Evolutionary conservation across 2,888 invertebrate genomes (phyloP).

Genomic region (Volucella inanis): DNA sequence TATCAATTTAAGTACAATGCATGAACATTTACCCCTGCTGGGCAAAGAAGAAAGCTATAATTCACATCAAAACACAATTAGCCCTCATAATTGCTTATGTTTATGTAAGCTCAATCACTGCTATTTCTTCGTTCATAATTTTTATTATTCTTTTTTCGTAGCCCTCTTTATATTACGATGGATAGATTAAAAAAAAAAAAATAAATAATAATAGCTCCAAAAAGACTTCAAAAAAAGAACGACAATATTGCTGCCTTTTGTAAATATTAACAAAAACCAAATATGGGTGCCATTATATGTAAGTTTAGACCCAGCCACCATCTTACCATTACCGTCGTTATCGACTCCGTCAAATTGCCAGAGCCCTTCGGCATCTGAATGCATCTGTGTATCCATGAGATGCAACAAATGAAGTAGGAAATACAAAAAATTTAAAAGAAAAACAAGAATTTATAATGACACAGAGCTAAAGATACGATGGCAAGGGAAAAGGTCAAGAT

Average conservation of each 20-base stretch:
- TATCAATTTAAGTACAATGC: too few species aligned
- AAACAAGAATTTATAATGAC: conserved; percentile 54
- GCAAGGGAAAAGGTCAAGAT: conserved; percentile 70
- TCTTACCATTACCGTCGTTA: conserved; percentile 6
- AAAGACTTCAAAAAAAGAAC: conserved; percentile 14
- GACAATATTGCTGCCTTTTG: conserved; percentile 43
- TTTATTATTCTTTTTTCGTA: conserved; percentile 29
- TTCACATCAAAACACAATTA: conserved; percentile 69
- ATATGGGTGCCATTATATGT: conserved; percentile 63
- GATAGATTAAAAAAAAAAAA: conserved; percentile 25
- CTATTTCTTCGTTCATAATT: conserved; percentile 18
- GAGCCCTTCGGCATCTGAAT: conserved; percentile 57
- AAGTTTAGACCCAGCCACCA: conserved; percentile 55
- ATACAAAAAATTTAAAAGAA: conserved; percentile 21
- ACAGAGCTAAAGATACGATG: conserved; percentile 16
- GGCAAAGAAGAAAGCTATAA: conserved; percentile 24
- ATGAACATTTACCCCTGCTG: too few species aligned
- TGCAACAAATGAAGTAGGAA: conserved; percentile 43
- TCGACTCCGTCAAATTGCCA: conserved; percentile 19
- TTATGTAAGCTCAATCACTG: conserved; percentile 44
- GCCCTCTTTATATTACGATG: conserved; percentile 26
- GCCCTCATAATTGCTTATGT: conserved; percentile 56
- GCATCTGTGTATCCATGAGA: conserved; percentile 57
- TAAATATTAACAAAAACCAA: conserved; percentile 64
- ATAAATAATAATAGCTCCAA: conserved; percentile 24